These are phyloP conservation scores for Caenorhabditis sp. DNA, from an alignment of 2,888 invertebrate species.

Conservation along the genomic window DNA sequence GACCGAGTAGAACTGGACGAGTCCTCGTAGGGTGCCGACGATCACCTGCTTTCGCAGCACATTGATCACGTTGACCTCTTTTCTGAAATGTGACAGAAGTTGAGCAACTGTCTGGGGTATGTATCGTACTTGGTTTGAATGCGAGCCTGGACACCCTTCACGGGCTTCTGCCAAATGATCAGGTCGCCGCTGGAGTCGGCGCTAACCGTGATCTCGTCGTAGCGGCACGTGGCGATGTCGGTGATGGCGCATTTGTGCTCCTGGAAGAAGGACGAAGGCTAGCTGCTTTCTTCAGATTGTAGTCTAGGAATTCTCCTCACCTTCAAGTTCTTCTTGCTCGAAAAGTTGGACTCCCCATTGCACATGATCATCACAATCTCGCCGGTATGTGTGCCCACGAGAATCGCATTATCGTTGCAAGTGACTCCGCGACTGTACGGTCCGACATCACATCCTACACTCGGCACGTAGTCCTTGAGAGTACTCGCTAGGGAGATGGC, in stretches of 20 bases:
- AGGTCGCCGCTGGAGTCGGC: constrained; percentile 75
- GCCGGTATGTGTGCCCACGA: constrained; percentile 77
- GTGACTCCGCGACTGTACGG: constrained; percentile 72
- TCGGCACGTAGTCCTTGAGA: constrained; percentile 2
- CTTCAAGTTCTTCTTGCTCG: constrained; percentile 60
- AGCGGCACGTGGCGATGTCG: constrained; percentile 81
- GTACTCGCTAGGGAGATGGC: constrained; percentile 2
- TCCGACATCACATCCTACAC: constrained; percentile 24
- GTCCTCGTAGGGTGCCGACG: constrained; percentile 76
- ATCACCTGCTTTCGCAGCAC: constrained; percentile 80
- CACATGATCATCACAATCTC: constrained; percentile 77
- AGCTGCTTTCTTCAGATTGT: no score
- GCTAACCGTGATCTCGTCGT: constrained; percentile 80
- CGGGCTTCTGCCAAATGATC: constrained; percentile 78
- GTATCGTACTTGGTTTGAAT: constrained; percentile 75
- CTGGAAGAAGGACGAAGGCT: constrained; percentile 40
- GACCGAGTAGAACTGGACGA: constrained; percentile 68
- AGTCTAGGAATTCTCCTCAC: constrained; percentile 27
- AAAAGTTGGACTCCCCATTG: constrained; percentile 73
- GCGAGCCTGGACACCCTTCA: constrained; percentile 73
- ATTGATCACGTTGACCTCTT: constrained; percentile 76
- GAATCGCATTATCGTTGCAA: constrained; percentile 77
- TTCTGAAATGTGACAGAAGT: constrained; percentile 32
- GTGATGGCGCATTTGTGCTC: constrained; percentile 77
- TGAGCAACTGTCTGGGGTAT: no score